phyloP scores from a whole-genome alignment of 2,888 invertebrate genomes.

The Xylota sylvarum region DNA sequence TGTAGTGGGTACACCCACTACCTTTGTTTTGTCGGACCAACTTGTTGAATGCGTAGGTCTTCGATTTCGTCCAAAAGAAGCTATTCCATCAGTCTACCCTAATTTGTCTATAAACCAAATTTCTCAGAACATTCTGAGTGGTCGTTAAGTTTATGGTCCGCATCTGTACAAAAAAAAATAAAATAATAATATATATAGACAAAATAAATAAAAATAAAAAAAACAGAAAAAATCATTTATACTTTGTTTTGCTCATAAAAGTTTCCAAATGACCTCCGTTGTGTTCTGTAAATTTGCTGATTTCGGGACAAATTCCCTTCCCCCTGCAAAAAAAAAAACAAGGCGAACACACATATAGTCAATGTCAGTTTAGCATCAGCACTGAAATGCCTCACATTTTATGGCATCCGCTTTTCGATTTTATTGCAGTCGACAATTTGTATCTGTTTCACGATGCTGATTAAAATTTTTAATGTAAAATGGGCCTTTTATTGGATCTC shows the following conservation, averaged over 20 bases:
- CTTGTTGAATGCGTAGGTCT: slow-evolving; percentile 15
- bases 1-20: not conserved
- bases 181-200: not conserved
- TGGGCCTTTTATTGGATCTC: slow-evolving; percentile 32
- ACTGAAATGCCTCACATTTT: slow-evolving; percentile 25
- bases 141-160: slow-evolving; percentile 46
- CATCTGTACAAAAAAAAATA: slow-evolving; percentile 16
- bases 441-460: slow-evolving; percentile 50
- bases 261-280: slow-evolving; percentile 33
- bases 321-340: not conserved
- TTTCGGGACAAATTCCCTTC: slow-evolving; percentile 15
- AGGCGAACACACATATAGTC: slow-evolving; percentile 7
- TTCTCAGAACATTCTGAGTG: slow-evolving; percentile 35
- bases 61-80: not conserved
- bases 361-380: slow-evolving; percentile 5
- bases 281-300: slow-evolving; percentile 49
- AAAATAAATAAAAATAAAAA: not conserved
- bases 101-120: slow-evolving; percentile 43
- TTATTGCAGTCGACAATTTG: slow-evolving; percentile 61
- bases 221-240: slow-evolving; percentile 2
- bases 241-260: slow-evolving; percentile 45
- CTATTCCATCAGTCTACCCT: slow-evolving; percentile 19
- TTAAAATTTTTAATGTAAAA: slow-evolving; percentile 46
- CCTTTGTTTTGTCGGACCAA: slow-evolving; percentile 3
- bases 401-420: slow-evolving; percentile 51